Evolutionary conservation across 2,797 vertebrate species (phyloP).

Genomic region (Tiaroga cobitis): DNA sequence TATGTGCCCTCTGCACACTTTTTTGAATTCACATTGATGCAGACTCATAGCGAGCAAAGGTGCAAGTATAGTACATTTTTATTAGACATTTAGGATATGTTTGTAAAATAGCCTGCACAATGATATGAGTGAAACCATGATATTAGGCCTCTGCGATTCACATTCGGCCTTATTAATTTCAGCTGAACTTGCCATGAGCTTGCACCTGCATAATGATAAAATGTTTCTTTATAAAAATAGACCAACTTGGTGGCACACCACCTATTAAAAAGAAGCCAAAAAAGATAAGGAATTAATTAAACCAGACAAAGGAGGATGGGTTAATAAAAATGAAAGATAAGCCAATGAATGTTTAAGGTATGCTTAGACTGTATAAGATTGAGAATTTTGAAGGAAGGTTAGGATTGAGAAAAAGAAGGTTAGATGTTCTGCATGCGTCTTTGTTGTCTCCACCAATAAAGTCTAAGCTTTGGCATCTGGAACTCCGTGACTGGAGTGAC

Average conservation of each 20-base stretch:
- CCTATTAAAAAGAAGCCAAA: not conserved
- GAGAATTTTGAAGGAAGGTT: not conserved
- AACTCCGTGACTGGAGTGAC: not conserved
- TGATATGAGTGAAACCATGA: not conserved
- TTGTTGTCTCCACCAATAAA: not conserved
- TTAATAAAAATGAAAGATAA: not conserved
- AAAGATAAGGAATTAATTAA: slow-evolving; percentile 1
- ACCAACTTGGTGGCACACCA: not conserved
- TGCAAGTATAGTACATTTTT: not conserved
- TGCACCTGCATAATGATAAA: not conserved
- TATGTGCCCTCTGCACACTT: no score
- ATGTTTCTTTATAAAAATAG: not conserved
- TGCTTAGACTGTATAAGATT: not conserved
- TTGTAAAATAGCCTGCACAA: not conserved
- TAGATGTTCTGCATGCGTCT: not conserved
- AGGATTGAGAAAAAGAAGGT: not conserved
- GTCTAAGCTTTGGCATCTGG: not conserved
- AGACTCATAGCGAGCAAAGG: not conserved
- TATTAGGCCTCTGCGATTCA: not conserved
- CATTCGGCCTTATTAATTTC: not conserved
- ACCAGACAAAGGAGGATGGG: not conserved
- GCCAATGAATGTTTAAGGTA: not conserved
- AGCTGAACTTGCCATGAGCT: not conserved
- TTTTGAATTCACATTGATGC: not conserved
- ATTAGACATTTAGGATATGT: not conserved